phyloP scores from a whole-genome alignment of 2,113 vertebrate species.

The Tetrao urogallus region DNA sequence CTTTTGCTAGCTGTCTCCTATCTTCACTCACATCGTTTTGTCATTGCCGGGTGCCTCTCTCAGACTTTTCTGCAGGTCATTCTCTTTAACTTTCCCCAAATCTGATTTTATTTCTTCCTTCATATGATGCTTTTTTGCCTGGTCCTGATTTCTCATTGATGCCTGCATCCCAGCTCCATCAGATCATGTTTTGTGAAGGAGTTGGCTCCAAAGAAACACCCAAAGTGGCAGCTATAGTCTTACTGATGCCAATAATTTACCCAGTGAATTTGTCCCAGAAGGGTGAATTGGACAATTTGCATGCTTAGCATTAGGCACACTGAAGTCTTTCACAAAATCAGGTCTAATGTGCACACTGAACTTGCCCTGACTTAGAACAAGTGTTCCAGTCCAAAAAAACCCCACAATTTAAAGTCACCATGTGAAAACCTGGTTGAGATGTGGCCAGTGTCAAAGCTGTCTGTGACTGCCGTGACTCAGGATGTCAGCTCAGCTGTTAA shows the following conservation, averaged over 20 bases:
- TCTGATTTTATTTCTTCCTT: background rate
- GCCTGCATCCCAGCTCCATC: background rate
- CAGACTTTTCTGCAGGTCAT: background rate
- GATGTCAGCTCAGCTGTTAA: background rate
- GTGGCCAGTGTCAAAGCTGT: background rate
- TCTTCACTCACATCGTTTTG: background rate
- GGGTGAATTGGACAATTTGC: background rate
- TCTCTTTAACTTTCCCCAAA: background rate
- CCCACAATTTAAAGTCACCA: background rate
- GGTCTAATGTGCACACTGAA: slow-evolving; percentile 13
- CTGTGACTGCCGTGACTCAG: fast-evolving
- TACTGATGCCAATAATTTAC: slow-evolving; percentile 24
- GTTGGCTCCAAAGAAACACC: background rate
- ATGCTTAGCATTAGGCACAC: background rate
- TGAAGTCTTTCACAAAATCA: slow-evolving; percentile 39
- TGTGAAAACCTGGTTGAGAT: background rate
- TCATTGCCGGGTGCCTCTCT: background rate
- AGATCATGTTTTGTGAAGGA: background rate
- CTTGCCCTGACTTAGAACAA: slow-evolving; percentile 25
- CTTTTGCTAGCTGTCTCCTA: background rate
- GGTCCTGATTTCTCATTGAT: background rate
- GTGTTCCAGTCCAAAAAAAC: background rate
- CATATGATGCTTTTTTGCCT: background rate
- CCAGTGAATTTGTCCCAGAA: background rate
- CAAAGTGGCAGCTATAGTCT: slow-evolving; percentile 7